phyloP scores from a whole-genome alignment of 2,797 vertebrate species.

The Calcarius lapponicus region DNA sequence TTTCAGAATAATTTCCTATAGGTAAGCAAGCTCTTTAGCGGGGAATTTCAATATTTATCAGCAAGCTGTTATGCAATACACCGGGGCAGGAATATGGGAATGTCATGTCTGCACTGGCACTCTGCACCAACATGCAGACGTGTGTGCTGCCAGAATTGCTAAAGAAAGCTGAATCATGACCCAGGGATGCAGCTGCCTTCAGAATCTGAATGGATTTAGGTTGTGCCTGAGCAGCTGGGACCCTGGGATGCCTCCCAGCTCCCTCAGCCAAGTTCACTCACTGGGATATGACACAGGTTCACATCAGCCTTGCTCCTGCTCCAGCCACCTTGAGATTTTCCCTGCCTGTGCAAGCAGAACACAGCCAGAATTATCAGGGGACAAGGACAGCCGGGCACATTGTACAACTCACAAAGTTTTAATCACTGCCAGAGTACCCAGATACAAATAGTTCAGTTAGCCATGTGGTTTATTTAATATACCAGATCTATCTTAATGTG shows the following conservation, averaged over 20 bases:
- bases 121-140: neutral
- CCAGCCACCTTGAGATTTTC: neutral
- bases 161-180: conserved; percentile 37
- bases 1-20: neutral
- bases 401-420: neutral
- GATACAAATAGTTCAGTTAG: neutral
- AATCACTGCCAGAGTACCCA: neutral
- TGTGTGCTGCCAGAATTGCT: neutral
- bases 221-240: neutral
- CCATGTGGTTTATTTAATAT: neutral
- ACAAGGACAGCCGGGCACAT: neutral
- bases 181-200: neutral
- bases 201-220: neutral
- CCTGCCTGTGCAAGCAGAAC: neutral
- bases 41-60: neutral
- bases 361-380: neutral
- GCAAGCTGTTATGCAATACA: neutral
- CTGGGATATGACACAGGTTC: neutral
- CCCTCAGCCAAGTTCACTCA: neutral
- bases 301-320: neutral
- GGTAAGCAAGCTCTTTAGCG: neutral
- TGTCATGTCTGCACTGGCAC: neutral
- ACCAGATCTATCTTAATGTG: neutral
- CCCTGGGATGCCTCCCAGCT: neutral
- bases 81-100: neutral